Evolutionary conservation across 1,140 invertebrate genomes (phyloP).

Genomic region (Magallana ariakensis): DNA sequence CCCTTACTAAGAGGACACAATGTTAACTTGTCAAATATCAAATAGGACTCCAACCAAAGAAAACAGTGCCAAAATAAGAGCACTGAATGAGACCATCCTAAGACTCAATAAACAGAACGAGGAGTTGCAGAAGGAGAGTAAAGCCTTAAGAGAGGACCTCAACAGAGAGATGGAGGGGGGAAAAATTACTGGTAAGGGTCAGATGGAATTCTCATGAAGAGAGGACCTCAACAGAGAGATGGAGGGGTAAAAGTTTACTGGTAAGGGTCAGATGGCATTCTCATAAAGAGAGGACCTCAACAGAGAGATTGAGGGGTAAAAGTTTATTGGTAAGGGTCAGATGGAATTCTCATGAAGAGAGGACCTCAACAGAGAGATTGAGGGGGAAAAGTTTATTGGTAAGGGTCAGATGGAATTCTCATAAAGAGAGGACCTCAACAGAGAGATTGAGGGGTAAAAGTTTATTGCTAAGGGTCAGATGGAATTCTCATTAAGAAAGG

Average conservation of each 20-base stretch:
- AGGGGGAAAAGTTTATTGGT: slow-evolving; percentile 52
- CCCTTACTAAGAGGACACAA: too few species aligned
- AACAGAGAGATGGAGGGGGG: slow-evolving; percentile 68
- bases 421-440: slow-evolving; percentile 76
- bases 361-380: slow-evolving; percentile 73
- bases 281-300: slow-evolving; percentile 77
- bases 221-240: slow-evolving; percentile 74
- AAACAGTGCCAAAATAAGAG: slow-evolving; percentile 71
- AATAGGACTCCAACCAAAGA: slow-evolving; percentile 56
- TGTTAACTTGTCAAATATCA: too few species aligned
- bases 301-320: slow-evolving; percentile 66
- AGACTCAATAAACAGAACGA: slow-evolving; percentile 76
- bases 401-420: too few species aligned
- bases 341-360: too few species aligned
- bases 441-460: slow-evolving; percentile 65
- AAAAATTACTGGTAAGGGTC: slow-evolving; percentile 6
- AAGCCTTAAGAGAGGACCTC: slow-evolving; percentile 76
- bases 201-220: too few species aligned
- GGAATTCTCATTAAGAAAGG: too few species aligned
- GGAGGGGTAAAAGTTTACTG: slow-evolving; percentile 55
- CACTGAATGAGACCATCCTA: slow-evolving; percentile 77
- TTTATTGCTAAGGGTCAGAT: neutral
- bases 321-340: neutral
- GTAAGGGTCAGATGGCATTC: neutral
- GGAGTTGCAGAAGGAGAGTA: slow-evolving; percentile 74